Percentiles rank a stretch among this genome's conserved stretches.
Conservation (phyloP, 1,140 invertebrate species). For the Whitmania pigra region DNA sequence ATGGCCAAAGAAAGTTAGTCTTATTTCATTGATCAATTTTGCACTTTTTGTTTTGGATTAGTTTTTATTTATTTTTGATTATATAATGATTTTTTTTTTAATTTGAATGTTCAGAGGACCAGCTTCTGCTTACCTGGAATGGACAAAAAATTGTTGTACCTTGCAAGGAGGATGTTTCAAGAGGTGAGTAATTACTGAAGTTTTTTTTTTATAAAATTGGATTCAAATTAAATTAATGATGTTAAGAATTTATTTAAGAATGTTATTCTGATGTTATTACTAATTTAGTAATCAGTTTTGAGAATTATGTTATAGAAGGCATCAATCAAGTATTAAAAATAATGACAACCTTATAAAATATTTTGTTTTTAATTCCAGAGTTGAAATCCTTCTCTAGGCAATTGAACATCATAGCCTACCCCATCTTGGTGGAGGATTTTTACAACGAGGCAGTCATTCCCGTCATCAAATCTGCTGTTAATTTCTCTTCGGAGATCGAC, state of each 20-base stretch:
- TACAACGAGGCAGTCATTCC: neutral
- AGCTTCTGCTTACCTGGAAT: neutral
- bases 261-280: too few species aligned
- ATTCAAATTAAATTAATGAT: too few species aligned
- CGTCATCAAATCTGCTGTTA: slow-evolving; percentile 2
- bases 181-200: neutral
- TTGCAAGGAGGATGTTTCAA: slow-evolving; percentile 1
- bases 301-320: too few species aligned
- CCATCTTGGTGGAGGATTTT: slow-evolving; percentile 4
- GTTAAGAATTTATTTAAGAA: too few species aligned
- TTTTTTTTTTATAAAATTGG: too few species aligned
- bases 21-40: neutral
- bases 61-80: neutral
- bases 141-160: slow-evolving; percentile 4
- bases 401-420: neutral
- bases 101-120: slow-evolving; percentile 6
- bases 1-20: slow-evolving; percentile 10
- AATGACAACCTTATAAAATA: too few species aligned
- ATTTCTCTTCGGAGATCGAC: neutral
- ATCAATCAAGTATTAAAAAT: too few species aligned
- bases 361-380: neutral
- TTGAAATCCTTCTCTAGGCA: neutral
- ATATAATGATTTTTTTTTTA: neutral
- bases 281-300: too few species aligned
- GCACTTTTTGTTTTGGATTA: neutral